Conservation (phyloP, 2,888 invertebrate species). For the Hypomecis punctinalis region DNA sequence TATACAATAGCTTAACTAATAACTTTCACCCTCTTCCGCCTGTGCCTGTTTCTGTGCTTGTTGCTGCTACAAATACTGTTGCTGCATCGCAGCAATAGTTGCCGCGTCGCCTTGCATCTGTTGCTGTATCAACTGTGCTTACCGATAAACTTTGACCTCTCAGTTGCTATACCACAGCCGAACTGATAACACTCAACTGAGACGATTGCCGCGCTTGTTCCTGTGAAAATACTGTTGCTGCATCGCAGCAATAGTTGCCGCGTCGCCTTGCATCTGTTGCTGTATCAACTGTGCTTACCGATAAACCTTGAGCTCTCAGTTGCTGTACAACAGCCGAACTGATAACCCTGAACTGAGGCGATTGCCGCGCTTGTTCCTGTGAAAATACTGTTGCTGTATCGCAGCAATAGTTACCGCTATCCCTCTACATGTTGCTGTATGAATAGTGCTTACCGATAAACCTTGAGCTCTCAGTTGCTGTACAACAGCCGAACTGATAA, state of each 20-base stretch:
- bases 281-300: slow-evolving; percentile 60
- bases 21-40: too few relatives aligned
- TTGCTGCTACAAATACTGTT: too few relatives aligned
- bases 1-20: too few relatives aligned
- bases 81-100: slow-evolving; percentile 78
- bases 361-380: slow-evolving; percentile 77
- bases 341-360: slow-evolving; percentile 85
- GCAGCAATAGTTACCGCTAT: slow-evolving; percentile 78
- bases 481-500: slow-evolving; percentile 85
- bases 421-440: slow-evolving; percentile 66
- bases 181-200: too few relatives aligned
- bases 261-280: slow-evolving; percentile 76
- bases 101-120: slow-evolving; percentile 79
- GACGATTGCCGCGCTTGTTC: too few relatives aligned
- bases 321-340: slow-evolving; percentile 86
- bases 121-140: slow-evolving; percentile 51
- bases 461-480: slow-evolving; percentile 85
- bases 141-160: slow-evolving; percentile 82
- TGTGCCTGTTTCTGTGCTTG: too few relatives aligned
- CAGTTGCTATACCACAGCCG: too few relatives aligned
- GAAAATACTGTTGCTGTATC: slow-evolving; percentile 79
- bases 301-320: slow-evolving; percentile 82
- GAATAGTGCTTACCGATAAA: slow-evolving; percentile 67
- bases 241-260: slow-evolving; percentile 78
- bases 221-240: too few relatives aligned